Percentiles rank a stretch among this genome's conserved stretches.
These are phyloP conservation scores for Hozukius guyotensis DNA, from an alignment of 2,797 vertebrate species.

Conservation along the genomic window DNA sequence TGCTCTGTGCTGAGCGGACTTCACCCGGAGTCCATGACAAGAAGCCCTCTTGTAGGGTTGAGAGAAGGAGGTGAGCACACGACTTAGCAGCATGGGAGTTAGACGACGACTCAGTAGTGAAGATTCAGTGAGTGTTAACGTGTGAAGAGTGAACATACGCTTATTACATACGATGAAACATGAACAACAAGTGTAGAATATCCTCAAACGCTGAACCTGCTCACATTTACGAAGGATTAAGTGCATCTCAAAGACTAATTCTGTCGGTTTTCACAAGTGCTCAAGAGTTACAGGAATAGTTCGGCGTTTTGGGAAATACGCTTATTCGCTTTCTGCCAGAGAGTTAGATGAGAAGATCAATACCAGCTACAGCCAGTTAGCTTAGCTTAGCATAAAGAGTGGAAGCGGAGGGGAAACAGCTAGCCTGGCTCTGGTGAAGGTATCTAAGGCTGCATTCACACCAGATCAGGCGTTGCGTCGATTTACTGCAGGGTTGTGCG, in stretches of 20 bases:
- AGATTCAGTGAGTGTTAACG: constrained; percentile 22
- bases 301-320: not conserved
- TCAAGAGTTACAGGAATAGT: constrained; percentile 20
- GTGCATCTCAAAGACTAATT: constrained; percentile 18
- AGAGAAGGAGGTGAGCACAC: constrained; percentile 38
- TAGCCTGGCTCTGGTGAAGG: not conserved
- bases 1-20: constrained; percentile 25
- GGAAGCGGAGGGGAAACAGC: not conserved
- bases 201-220: constrained; percentile 14
- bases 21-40: constrained; percentile 43
- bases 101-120: constrained; percentile 38
- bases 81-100: constrained; percentile 42
- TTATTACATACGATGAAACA: constrained; percentile 21
- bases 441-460: too few relatives aligned
- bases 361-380: not conserved
- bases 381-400: not conserved
- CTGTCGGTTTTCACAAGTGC: constrained; percentile 49
- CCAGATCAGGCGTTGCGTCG: too few relatives aligned
- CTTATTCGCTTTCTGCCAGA: not conserved
- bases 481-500: too few relatives aligned
- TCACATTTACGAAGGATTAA: constrained; percentile 32
- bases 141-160: constrained; percentile 25
- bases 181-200: constrained; percentile 26
- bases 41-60: constrained; percentile 47
- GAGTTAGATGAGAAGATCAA: not conserved